Conservation (phyloP, 2,113 vertebrate genomes). For the Mungos mungo region DNA sequence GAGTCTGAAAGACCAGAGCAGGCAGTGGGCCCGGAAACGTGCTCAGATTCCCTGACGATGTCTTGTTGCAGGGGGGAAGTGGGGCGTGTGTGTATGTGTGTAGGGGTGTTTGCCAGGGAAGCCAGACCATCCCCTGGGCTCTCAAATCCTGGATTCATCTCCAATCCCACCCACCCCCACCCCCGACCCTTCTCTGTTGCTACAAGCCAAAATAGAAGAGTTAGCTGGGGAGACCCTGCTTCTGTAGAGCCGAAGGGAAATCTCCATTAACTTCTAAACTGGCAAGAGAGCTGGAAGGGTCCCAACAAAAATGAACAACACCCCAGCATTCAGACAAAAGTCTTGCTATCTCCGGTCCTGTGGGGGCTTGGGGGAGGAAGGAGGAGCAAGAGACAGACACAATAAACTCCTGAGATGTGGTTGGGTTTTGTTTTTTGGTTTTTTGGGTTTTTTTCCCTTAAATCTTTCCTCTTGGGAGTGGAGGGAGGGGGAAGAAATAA, state of each 20-base stretch:
- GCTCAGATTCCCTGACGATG: conserved; percentile 66
- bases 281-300: conserved; percentile 65
- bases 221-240: not conserved
- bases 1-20: conserved; percentile 73
- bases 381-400: conserved; percentile 64
- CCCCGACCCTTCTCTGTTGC: not conserved
- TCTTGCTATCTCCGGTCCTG: conserved; percentile 60
- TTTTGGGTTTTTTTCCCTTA: not conserved
- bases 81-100: not conserved
- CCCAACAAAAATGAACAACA: conserved; percentile 76
- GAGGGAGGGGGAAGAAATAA: not conserved
- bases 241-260: conserved; percentile 57
- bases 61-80: not conserved
- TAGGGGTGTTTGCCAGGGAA: not conserved
- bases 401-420: conserved; percentile 63
- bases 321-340: conserved; percentile 69
- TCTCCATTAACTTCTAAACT: conserved; percentile 60
- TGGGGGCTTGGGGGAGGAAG: not conserved
- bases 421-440: not conserved
- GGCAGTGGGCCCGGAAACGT: conserved; percentile 43
- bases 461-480: not conserved
- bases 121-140: not conserved
- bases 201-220: not conserved
- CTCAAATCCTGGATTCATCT: conserved; percentile 28
- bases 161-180: not conserved